These are phyloP conservation scores for Diceros bicornis DNA, from an alignment of 2,797 vertebrate genomes.

Conservation along the genomic window DNA sequence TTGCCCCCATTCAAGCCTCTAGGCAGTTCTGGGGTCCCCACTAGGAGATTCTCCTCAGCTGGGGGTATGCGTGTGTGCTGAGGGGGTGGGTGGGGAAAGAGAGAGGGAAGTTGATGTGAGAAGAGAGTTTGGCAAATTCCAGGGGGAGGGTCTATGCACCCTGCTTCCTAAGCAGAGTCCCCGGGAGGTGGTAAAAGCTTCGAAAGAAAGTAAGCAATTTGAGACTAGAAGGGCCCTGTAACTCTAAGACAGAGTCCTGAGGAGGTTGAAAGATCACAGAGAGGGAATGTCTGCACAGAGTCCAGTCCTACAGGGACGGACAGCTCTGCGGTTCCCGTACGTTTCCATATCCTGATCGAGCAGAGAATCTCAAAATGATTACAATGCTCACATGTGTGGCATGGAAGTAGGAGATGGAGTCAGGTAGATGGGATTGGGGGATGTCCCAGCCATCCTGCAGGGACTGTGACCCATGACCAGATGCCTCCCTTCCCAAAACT, in stretches of 20 bases:
- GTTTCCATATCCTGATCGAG: background rate
- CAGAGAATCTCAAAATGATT: background rate
- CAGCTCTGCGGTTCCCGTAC: background rate
- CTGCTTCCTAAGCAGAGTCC: background rate
- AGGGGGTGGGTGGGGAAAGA: background rate
- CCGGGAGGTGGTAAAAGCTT: background rate
- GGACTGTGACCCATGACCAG: background rate
- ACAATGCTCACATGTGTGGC: background rate
- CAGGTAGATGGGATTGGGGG: background rate
- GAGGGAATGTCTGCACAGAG: background rate
- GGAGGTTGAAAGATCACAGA: background rate
- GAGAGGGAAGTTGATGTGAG: background rate
- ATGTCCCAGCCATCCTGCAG: background rate
- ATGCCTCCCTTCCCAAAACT: background rate
- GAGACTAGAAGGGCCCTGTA: background rate
- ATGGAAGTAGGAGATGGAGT: background rate
- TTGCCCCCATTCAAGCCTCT: background rate
- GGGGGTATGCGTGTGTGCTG: background rate
- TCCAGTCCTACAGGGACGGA: background rate
- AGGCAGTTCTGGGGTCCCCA: background rate
- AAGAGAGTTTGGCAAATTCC: background rate
- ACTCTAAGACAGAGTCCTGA: background rate
- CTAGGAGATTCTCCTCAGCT: background rate
- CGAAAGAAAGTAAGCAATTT: background rate
- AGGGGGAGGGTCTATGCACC: background rate